A percentile compares a stretch with the other conserved stretches of the same genome.
These are phyloP conservation scores for Melanostoma mellinum DNA, from an alignment of 2,888 invertebrate species.

Conservation along the genomic window DNA sequence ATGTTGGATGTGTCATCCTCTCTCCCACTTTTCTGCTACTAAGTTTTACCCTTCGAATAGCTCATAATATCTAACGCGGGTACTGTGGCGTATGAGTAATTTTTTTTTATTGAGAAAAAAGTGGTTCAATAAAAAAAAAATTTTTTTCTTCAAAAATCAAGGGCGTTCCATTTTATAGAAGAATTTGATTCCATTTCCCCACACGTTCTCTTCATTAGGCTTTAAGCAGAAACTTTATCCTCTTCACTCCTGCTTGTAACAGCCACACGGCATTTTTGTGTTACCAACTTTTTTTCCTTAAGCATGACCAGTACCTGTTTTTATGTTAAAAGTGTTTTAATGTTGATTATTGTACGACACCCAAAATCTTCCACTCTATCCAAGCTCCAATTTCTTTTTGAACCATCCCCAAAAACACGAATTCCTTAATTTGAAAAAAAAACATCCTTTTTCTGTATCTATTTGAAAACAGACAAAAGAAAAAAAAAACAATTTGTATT, in stretches of 20 bases:
- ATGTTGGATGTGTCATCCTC: too few relatives aligned
- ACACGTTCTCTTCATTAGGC: not conserved
- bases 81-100: too few relatives aligned
- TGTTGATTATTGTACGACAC: conserved; percentile 19
- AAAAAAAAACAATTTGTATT: conserved; percentile 40
- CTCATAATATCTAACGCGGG: too few relatives aligned
- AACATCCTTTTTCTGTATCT: conserved; percentile 63
- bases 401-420: conserved; percentile 11
- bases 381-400: not conserved
- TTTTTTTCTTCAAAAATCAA: too few relatives aligned
- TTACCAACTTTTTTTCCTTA: not conserved
- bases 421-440: not conserved
- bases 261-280: not conserved
- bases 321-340: conserved; percentile 17
- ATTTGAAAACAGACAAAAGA: conserved; percentile 43
- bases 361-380: conserved; percentile 16
- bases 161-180: too few relatives aligned
- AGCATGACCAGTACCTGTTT: conserved; percentile 13
- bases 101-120: too few relatives aligned
- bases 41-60: too few relatives aligned
- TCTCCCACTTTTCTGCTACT: too few relatives aligned
- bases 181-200: too few relatives aligned
- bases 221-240: not conserved
- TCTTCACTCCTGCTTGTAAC: not conserved
- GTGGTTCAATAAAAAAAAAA: too few relatives aligned